Base-by-base conservation (phyloP, 2,113 vertebrate species). In the Hypanus sabinus region DNA sequence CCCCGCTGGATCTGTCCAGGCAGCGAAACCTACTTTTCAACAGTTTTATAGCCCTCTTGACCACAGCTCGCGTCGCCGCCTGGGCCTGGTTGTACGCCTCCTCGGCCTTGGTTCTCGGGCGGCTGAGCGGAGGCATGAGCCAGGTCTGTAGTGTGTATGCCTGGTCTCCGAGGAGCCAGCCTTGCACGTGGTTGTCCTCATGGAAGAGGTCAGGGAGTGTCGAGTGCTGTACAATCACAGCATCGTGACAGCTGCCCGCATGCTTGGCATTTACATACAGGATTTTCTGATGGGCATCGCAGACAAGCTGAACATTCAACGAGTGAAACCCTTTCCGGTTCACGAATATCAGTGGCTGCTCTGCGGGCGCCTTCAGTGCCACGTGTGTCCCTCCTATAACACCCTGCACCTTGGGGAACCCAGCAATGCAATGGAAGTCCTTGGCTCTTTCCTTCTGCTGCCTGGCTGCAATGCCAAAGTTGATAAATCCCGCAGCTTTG, bases 11-110 rank as follows among this genome's bases (percentile, higher is more conserved):
- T 11, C 98, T 97, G 2, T 99, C 98, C 94, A 99, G 96, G 95
- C 99, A 99, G 91, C 98, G 97, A 95, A 99, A 99, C 11, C 98
- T 97, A 0, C 97, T 97, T 38, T 98, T 97, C 5, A 99, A 97
- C 79, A 98, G 98, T 93, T 97, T 96, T 95, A 98, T 97, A 0
- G 98, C 98, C 95, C 97, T 96, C 95, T 99, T 98, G 0, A 99
- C 98, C 33, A 99, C 96, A 92, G 97, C 98, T 94, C 98, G 98
- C 0, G 98, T 98, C 27, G 98, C 97, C 0, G 97, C 96, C 93
- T 99, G 98, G 0, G 98, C 98, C 95, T 98, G 95, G 80, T 99
- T 99, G 94, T 99, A 99, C 3, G 96, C 97, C 94, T 98, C 97
- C 60, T 99, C 98, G 0, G 97, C 97, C 0, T 98, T 97, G 0